Conservation (phyloP, 2,113 vertebrate genomes). For the Lota lota region DNA sequence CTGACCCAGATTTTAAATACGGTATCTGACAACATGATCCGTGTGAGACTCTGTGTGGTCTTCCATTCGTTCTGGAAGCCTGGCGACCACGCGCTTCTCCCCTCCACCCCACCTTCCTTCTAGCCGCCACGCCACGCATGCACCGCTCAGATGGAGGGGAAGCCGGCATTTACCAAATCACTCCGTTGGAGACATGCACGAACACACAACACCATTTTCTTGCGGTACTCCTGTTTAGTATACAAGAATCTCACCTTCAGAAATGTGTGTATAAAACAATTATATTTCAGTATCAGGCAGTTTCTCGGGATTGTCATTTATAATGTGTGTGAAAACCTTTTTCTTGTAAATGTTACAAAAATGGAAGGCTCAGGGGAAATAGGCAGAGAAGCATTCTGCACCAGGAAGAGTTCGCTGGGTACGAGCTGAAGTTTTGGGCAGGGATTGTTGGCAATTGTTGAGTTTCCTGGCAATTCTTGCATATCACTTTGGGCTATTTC, state of each 20-base stretch:
- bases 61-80: slow-evolving; percentile 35
- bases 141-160: no score
- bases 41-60: slow-evolving; percentile 51
- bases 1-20: slow-evolving; percentile 62
- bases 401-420: slow-evolving; percentile 49
- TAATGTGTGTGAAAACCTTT: no score
- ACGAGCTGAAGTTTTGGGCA: slow-evolving; percentile 55
- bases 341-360: background rate
- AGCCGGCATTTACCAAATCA: no score
- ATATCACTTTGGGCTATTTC: slow-evolving; percentile 53
- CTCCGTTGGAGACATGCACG: background rate
- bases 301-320: no score
- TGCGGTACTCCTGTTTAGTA: no score
- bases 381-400: slow-evolving; percentile 31
- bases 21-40: slow-evolving; percentile 58
- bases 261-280: no score
- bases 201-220: background rate
- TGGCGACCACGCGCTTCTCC: slow-evolving; percentile 25
- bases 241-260: no score
- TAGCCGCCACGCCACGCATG: background rate
- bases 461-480: slow-evolving; percentile 48
- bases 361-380: slow-evolving; percentile 4
- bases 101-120: background rate
- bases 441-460: slow-evolving; percentile 48
- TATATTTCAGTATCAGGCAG: no score